phyloP scores from a whole-genome alignment of 2,888 invertebrate genomes.

The Hemicrepidius hirtus region DNA sequence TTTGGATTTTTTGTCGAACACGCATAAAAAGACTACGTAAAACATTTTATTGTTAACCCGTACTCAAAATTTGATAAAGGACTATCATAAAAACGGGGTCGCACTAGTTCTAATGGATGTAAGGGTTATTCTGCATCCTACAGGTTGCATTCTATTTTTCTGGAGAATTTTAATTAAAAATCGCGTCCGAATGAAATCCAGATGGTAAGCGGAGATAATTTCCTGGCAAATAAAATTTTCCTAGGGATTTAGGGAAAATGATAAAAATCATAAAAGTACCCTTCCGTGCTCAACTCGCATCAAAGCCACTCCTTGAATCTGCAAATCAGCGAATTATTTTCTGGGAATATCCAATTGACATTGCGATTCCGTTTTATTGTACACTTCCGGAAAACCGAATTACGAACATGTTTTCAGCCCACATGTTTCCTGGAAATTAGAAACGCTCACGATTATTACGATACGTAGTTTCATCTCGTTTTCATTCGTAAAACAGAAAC shows the following conservation, averaged over 20 bases:
- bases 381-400: neutral
- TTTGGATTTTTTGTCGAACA: neutral
- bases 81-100: slow-evolving; percentile 16
- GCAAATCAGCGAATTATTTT: slow-evolving; percentile 23
- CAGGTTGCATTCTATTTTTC: slow-evolving; percentile 3
- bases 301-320: slow-evolving; percentile 5
- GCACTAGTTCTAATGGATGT: neutral
- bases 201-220: neutral
- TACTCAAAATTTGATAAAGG: neutral
- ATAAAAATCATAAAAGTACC: slow-evolving; percentile 23
- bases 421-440: neutral
- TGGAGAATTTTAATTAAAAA: too few species aligned
- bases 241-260: neutral
- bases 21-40: slow-evolving; percentile 2
- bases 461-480: neutral
- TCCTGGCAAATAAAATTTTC: neutral
- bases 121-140: neutral
- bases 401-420: neutral
- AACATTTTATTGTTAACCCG: slow-evolving; percentile 12
- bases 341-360: slow-evolving; percentile 22
- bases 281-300: slow-evolving; percentile 16
- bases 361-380: slow-evolving; percentile 12
- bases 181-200: neutral
- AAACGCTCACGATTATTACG: neutral
- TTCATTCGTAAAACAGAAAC: too few species aligned